Percentiles rank a stretch among this genome's conserved stretches.
Evolutionary conservation across 2,113 vertebrate genomes (phyloP).

Genomic region (Psilopogon haemacephalus): DNA sequence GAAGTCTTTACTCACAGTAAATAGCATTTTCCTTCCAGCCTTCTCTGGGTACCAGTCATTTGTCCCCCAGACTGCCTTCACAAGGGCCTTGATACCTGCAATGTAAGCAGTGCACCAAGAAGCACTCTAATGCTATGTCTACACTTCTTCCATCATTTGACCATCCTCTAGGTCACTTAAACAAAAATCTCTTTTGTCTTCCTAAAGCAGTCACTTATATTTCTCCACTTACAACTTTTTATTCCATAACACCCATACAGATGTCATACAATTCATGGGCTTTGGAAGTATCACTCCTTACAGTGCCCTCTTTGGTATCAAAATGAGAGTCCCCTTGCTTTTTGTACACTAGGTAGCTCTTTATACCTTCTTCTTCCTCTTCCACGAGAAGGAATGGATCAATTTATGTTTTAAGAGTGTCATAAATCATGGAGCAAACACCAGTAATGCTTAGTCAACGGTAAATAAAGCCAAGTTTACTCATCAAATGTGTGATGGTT

Average conservation of each 20-base stretch:
- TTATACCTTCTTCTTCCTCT: neutral
- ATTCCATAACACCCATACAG: neutral
- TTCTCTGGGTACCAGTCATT: neutral
- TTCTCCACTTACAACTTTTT: neutral
- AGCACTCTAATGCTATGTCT: neutral
- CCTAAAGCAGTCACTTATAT: neutral
- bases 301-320: neutral
- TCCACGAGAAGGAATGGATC: neutral
- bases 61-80: neutral
- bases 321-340: neutral
- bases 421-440: neutral
- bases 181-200: neutral
- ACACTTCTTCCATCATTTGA: neutral
- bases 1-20: neutral
- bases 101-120: neutral
- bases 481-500: too few relatives aligned
- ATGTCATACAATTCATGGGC: neutral
- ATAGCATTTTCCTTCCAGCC: neutral
- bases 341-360: neutral
- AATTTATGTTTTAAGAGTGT: neutral
- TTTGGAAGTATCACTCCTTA: neutral
- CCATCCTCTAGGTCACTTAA: neutral
- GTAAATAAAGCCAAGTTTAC: neutral
- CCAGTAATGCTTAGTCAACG: neutral
- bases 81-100: neutral